A percentile compares a stretch with the other conserved stretches of the same genome.
phyloP scores from a whole-genome alignment of 2,888 invertebrate genomes.

The Drosophila ezoana region DNA sequence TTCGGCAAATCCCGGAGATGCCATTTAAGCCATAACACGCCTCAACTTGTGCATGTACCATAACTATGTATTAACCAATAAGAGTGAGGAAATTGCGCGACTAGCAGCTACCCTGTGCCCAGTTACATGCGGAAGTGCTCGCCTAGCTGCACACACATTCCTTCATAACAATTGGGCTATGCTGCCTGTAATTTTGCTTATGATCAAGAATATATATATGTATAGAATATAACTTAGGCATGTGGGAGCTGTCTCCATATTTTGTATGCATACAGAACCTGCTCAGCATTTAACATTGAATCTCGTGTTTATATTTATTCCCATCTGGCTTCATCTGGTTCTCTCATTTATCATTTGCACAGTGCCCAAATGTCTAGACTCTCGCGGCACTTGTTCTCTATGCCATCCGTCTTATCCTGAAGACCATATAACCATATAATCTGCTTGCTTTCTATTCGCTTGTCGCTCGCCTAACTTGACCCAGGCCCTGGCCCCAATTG shows the following conservation, averaged over 20 bases:
- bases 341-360: constrained; percentile 5
- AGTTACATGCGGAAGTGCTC: no score
- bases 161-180: no score
- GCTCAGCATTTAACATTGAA: constrained; percentile 7
- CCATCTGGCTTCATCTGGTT: neutral
- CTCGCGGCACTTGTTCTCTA: constrained; percentile 1
- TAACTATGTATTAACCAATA: neutral
- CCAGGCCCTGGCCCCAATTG: constrained; percentile 19
- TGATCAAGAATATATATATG: no score
- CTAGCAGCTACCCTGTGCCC: neutral
- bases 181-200: no score
- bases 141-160: no score
- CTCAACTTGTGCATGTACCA: neutral
- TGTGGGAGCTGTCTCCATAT: no score
- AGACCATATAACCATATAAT: neutral
- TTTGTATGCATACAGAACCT: neutral
- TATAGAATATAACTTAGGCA: no score
- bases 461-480: constrained; percentile 18
- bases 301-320: constrained; percentile 1
- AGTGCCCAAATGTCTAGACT: constrained; percentile 29
- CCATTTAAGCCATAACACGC: constrained; percentile 2
- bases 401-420: constrained; percentile 8
- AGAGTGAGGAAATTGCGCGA: neutral
- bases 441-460: neutral
- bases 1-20: neutral